phyloP scores from a whole-genome alignment of 2,113 vertebrate species.

The Microtus oregoni region DNA sequence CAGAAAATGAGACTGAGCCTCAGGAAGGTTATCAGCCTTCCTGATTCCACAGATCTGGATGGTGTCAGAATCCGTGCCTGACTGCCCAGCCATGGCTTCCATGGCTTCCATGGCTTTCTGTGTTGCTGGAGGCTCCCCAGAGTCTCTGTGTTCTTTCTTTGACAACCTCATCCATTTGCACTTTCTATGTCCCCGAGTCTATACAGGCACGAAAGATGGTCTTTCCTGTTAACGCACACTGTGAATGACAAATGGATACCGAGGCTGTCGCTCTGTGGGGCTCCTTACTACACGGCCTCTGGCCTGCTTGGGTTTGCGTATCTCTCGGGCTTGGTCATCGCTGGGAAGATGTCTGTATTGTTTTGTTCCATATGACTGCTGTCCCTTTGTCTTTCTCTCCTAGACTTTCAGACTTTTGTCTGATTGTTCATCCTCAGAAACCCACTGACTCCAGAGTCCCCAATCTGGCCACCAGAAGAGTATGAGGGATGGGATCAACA shows the following conservation, averaged over 20 bases:
- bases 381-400: background rate
- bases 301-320: background rate
- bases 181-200: background rate
- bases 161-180: background rate
- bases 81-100: background rate
- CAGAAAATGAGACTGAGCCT: conserved; percentile 19
- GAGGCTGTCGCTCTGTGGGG: background rate
- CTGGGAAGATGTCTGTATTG: background rate
- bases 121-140: background rate
- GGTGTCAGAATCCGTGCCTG: background rate
- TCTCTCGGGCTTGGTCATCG: background rate
- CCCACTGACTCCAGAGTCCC: background rate
- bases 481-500: background rate
- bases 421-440: conserved; percentile 17
- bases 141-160: background rate
- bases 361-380: background rate
- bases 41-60: background rate
- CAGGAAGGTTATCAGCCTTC: background rate
- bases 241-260: background rate
- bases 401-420: conserved; percentile 1
- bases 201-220: background rate
- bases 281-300: background rate
- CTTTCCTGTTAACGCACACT: conserved; percentile 5
- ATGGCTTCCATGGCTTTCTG: background rate
- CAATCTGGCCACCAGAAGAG: background rate